Evolutionary conservation across 2,113 vertebrate species (phyloP), one percentile per base, ranked within the genome.

Genomic region (Leptobrachium leishanense): DNA sequence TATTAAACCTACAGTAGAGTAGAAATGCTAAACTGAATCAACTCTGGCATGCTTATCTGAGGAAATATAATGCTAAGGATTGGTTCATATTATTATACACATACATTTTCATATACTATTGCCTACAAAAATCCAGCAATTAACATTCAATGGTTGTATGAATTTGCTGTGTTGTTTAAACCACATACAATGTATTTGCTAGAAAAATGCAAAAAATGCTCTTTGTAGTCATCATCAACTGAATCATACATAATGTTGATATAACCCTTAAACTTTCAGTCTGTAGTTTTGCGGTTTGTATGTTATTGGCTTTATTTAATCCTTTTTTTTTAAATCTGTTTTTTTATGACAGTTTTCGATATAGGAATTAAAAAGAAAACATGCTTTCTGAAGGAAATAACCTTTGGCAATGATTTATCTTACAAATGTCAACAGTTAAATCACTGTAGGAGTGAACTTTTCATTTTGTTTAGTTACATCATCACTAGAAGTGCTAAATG

Each of bases 231-330:
- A 59, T 59, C 57, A 59, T 59, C 57, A 59, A 42, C 57, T 74
- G 12, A 57, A 55, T 72, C 39, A 55, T 72, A 31, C 20, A 50
- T 50, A 5, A 50, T 50, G 8, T 55, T 55, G n/a, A 43, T 6
- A 41, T 43, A 59, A 15, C 57, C 55, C n/a, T 42, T 43, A 62
- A 31, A 31, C 20, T 40, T n/a, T 64, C 8, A 7, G 11, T 74
- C 59, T 74, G 57, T 74, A 74, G 63, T 74, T 74, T 74, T 31
- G 15, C 62, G 12, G 41, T 64, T 44, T 74, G 59, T 55, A 43
- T 74, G 43, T 74, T 59, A 54, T 59, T 73, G 43, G 57, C n/a
- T 39, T 41, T 50, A 75, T 41, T 40, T 53, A 46, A 54, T 75
- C 4, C 8, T 50, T 50, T 5, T 8, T 50, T 68, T 50, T 54